Base-by-base conservation (phyloP, 2,113 vertebrate species). In the Cinclus cinclus region DNA sequence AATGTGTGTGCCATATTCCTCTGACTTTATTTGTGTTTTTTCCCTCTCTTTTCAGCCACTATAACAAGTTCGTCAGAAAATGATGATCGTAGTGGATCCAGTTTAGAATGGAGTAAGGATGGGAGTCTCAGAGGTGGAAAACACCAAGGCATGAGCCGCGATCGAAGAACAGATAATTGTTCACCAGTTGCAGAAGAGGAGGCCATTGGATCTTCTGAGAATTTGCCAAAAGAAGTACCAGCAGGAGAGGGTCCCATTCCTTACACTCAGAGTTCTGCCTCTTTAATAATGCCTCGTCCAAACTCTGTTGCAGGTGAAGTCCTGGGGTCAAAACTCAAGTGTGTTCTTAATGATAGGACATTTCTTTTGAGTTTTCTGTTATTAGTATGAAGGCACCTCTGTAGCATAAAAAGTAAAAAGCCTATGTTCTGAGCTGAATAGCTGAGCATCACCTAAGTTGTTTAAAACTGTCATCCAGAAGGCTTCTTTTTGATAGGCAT, bases 51-150 rank as follows among this genome's bases (percentile, higher is more conserved):
- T 96, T 95, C 95, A 99, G 99, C 99, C 96, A 99, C 99, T 65
- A 98, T 99, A 97, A 99, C 99, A 83, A 99, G 99, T 97, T 99
- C 99, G 33, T 99, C 99, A 19, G 99, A 99, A 97, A 99, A 99
- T 52, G 99, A 99, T 87, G 99, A 99, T 97, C 99, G 99, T 79
- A 99, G 99, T 50, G 99, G 99, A 87, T 99, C 99, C 96, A 99
- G 99, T 96, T 98, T 99, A 97, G 99, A 99, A 92, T 99, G 99
- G 99, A 99, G 97, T 97, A 99, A 98, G 94, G 99, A 99, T 69
- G 98, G 99, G 92, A 99, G 98, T 95, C 97, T 99, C 81, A 98
- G 99, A 95, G 97, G 98, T 94, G 98, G 98, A 55, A 94, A 97
- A n/a, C 98, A 98, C 71, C 98, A 99, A 96, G 98, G 98, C 76